Conservation (phyloP, 2,113 vertebrate genomes). For the Pterocles orientalis region DNA sequence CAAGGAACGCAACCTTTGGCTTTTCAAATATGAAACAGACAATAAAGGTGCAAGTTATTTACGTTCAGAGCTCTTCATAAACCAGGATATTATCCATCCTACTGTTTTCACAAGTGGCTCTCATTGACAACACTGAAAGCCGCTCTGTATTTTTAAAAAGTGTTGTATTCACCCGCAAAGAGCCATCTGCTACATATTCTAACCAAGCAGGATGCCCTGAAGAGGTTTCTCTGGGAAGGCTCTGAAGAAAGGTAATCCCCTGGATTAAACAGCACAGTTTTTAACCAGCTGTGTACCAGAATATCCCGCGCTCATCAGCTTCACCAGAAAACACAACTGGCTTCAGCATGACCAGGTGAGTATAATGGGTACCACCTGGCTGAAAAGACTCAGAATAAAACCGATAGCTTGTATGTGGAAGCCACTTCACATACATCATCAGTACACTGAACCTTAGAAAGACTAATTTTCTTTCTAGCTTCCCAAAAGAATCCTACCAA, state of each 20-base stretch:
- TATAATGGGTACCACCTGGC: accelerated
- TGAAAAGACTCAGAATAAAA: not conserved
- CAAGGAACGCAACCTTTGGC: not conserved
- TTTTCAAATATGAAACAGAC: not conserved
- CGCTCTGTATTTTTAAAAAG: not conserved
- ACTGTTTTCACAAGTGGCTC: not conserved
- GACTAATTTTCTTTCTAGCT: not conserved
- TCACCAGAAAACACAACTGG: not conserved
- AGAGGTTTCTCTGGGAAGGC: conserved; percentile 45
- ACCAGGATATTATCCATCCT: not conserved
- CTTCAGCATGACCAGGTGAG: not conserved
- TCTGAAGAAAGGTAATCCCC: conserved; percentile 66
- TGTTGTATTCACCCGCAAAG: not conserved
- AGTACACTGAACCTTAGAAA: not conserved
- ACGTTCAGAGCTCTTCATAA: not conserved
- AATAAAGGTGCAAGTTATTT: not conserved
- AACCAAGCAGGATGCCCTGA: conserved; percentile 26
- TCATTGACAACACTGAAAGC: not conserved
- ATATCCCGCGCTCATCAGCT: not conserved
- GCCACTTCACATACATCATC: not conserved
- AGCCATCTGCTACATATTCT: conserved; percentile 34
- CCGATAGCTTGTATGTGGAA: not conserved
- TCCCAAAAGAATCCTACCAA: not conserved
- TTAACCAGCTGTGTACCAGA: conserved; percentile 25
- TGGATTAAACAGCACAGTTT: conserved; percentile 48